Percentiles rank a stretch among this genome's conserved stretches.
Conservation (phyloP, 1,140 invertebrate species). For the Heliconius hermathena region DNA sequence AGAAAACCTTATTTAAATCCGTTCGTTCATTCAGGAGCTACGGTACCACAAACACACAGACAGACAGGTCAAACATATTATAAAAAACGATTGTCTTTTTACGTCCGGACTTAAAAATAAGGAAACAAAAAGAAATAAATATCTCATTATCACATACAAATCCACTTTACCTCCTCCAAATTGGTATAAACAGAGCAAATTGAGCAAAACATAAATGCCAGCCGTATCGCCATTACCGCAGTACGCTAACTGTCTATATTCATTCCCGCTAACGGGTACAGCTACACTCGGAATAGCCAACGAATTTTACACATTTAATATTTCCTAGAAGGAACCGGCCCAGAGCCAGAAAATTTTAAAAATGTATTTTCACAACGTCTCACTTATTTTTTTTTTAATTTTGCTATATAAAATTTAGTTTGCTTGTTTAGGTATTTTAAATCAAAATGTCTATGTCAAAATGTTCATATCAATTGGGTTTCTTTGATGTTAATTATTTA, state of each 20-base stretch:
- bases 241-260: conserved; percentile 51
- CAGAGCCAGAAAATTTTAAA: conserved; percentile 42
- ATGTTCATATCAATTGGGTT: neutral
- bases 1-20: too few species aligned
- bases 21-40: too few species aligned
- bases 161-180: conserved; percentile 32
- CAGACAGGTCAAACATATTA: too few species aligned
- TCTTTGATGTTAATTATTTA: too few species aligned
- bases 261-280: conserved; percentile 51
- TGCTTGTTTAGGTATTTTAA: conserved; percentile 13
- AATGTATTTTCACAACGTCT: conserved; percentile 42
- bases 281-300: conserved; percentile 47
- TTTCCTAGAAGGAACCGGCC: conserved; percentile 34
- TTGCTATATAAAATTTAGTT: conserved; percentile 14
- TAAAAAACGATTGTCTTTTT: too few species aligned
- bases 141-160: conserved; percentile 1
- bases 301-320: conserved; percentile 42
- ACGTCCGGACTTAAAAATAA: neutral
- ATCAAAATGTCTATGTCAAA: neutral
- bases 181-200: conserved; percentile 20
- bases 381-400: conserved; percentile 27
- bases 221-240: conserved; percentile 40
- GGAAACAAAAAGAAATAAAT: neutral
- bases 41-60: too few species aligned
- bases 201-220: conserved; percentile 13